Evolutionary conservation across 2,797 vertebrate species (phyloP).

Genomic region (Halcyon leucocephala): DNA sequence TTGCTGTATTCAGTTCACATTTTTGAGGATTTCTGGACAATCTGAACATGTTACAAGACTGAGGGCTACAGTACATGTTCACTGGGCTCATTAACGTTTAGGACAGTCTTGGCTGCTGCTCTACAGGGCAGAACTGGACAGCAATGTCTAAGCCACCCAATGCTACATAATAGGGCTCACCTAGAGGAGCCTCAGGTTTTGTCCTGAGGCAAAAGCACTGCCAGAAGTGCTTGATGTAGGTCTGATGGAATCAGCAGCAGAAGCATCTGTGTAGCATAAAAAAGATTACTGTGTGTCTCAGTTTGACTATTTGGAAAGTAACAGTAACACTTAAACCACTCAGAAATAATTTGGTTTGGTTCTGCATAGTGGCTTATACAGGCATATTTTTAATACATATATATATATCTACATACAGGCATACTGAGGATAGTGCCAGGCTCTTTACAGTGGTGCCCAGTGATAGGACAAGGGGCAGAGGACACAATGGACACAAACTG

Average conservation of each 20-base stretch:
- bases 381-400: background rate
- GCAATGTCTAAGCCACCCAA: background rate
- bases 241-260: background rate
- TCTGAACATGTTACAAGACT: background rate
- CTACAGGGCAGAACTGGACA: background rate
- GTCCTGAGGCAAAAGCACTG: background rate
- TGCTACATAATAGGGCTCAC: background rate
- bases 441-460: too few species aligned
- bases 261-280: background rate
- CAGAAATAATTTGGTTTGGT: background rate
- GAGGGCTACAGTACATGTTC: background rate
- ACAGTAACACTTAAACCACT: background rate
- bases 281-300: background rate
- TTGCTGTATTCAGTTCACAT: background rate
- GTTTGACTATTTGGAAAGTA: background rate
- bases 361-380: background rate
- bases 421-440: too few species aligned
- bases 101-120: background rate
- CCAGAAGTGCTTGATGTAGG: background rate
- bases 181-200: background rate
- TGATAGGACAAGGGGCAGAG: too few species aligned
- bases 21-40: background rate
- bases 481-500: background rate
- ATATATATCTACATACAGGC: too few species aligned
- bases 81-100: background rate